Evolutionary conservation across 1,140 invertebrate species (phyloP), one percentile per base, ranked within the genome.

Genomic region (Hirudo medicinalis): DNA sequence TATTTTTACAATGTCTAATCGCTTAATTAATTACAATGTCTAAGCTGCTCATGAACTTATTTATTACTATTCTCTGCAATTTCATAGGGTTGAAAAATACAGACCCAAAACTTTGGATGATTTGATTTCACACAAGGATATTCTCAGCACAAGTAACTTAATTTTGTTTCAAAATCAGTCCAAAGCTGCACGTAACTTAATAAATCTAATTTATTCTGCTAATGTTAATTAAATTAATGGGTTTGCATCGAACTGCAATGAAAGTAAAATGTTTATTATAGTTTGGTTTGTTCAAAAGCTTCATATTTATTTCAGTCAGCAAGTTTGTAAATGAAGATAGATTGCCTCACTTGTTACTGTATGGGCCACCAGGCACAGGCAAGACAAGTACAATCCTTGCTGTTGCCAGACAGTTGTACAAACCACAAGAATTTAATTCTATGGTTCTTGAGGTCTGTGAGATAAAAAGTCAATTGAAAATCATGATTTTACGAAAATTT

Each of bases 351-450:
- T 84, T 99, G 40, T 82, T 99, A 22, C 92, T 99, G 75, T 99
- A 99, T 86, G 97, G 97, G 2, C 97, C 96, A 55, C 95, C 97
- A 15, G 97, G 96, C 68, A 98, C 95, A 67, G 95, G 95, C 27
- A 98, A 99, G 85, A 99, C 96, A 0, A 96, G 91, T 76, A 98
- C 96, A 25, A 98, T 99, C 76, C 83, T 99, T 72, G 96, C 97
- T 54, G 94, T 92, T 84, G 95, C 96, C 0, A 89, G 87, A 78
- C 89, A 95, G 83, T 86, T 99, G 49, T 99, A 97, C 79, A 87
- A 88, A 27, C 89, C 89, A 66, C 85, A 86, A 74, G 90, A 95
- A 79, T 90, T 94, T 76, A 88, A 86, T 81, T 91, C 90, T 25
- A 92, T 93, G 89, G 91, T 93, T 74, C 77, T 85, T 27, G 84